Percentiles rank a stretch among this genome's conserved stretches.
Evolutionary conservation across 35 echinoderm and acorn worm species (phyloP).

Genomic region (Apostichopus parvimensis): DNA sequence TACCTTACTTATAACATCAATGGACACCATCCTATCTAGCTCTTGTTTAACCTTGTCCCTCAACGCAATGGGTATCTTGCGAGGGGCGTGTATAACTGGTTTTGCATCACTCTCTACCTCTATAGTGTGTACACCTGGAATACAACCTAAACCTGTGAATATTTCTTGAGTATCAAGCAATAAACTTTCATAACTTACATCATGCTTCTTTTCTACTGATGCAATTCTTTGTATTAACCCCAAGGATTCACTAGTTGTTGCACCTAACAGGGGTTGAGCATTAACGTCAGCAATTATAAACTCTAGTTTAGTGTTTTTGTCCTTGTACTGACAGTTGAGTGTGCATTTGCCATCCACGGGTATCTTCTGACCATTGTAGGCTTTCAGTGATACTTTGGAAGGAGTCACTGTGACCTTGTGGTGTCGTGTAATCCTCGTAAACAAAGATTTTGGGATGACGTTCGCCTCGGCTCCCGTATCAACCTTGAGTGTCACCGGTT

Average conservation of each 20-base stretch:
- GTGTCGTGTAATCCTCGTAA: not conserved
- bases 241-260: not conserved
- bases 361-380: not conserved
- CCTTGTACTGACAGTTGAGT: not conserved
- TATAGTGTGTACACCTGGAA: not conserved
- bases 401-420: not conserved
- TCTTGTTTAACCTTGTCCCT: slow-evolving; percentile 1
- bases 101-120: not conserved
- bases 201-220: not conserved
- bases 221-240: not conserved
- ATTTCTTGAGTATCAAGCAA: not conserved
- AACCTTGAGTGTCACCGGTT: not conserved
- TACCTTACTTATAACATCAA: slow-evolving; percentile 22
- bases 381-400: not conserved
- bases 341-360: not conserved
- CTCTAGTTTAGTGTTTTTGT: not conserved
- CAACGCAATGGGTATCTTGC: not conserved
- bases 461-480: not conserved
- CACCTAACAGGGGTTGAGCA: not conserved
- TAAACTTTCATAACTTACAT: not conserved
- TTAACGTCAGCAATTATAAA: not conserved
- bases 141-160: not conserved
- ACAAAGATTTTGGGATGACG: not conserved
- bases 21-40: not conserved
- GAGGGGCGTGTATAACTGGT: not conserved